Evolutionary conservation across 2,888 invertebrate species (phyloP).

Genomic region (Periphyllus acericola): DNA sequence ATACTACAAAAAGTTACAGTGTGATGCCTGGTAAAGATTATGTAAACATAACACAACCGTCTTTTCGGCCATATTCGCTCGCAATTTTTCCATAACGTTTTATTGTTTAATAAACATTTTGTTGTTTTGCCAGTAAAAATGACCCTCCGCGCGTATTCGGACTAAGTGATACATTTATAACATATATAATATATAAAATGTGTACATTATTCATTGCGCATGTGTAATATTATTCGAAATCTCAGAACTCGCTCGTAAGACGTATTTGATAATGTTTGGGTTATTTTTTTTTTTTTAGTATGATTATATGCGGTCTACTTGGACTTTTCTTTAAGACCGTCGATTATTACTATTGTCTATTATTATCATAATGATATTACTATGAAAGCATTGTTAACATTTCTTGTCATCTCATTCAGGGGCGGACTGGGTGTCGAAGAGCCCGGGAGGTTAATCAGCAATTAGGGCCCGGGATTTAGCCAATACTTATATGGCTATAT

Average conservation of each 20-base stretch:
- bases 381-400: too few relatives aligned
- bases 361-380: too few relatives aligned
- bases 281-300: slow-evolving; percentile 4
- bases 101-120: slow-evolving; percentile 20
- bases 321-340: neutral
- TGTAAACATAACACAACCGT: slow-evolving; percentile 7
- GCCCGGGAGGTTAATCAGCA: too few relatives aligned
- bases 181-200: neutral
- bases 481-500: too few relatives aligned
- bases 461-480: too few relatives aligned
- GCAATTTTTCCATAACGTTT: neutral
- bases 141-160: too few relatives aligned
- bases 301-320: neutral
- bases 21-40: neutral
- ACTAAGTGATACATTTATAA: neutral
- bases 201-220: too few relatives aligned
- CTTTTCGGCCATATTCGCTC: neutral
- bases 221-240: neutral
- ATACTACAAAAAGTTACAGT: neutral
- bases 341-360: neutral
- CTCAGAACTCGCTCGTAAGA: neutral
- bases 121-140: neutral
- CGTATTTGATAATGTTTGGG: neutral
- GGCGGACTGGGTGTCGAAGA: too few relatives aligned
- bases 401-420: too few relatives aligned